Evolutionary conservation across 2,113 vertebrate species (phyloP).

Genomic region (Percina caprodes): DNA sequence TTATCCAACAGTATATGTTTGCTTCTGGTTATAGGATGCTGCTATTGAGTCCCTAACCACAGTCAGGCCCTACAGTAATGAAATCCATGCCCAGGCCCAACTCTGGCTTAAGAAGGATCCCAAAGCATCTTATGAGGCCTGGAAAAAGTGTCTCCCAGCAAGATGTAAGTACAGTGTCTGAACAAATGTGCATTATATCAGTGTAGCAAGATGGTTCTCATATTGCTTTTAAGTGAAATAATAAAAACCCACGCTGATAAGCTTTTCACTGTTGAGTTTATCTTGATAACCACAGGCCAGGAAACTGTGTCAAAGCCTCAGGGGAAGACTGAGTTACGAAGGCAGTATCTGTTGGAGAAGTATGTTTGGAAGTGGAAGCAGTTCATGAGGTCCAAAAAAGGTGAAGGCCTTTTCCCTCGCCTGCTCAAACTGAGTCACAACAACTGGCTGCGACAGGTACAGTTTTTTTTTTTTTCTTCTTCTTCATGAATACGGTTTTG

Average conservation of each 20-base stretch:
- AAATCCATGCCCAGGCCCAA: conserved; percentile 98
- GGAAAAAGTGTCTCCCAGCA: conserved; percentile 98
- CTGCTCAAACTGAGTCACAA: conserved; percentile 97
- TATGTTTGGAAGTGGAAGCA: conserved; percentile 99
- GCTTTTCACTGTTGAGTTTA: background rate
- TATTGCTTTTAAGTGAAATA: background rate
- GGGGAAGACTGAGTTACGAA: conserved; percentile 90
- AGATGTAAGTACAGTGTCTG: conserved; percentile 84
- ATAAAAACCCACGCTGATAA: background rate
- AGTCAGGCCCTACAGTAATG: conserved; percentile 97
- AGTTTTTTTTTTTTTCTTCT: background rate
- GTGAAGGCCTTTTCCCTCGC: conserved; percentile 89
- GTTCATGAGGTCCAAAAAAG: conserved; percentile 89
- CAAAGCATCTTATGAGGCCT: conserved; percentile 96
- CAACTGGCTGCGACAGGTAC: conserved; percentile 98
- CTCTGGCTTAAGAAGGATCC: conserved; percentile 99
- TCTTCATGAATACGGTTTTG: background rate
- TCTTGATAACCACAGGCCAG: conserved; percentile 69
- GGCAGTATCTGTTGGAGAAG: conserved; percentile 94
- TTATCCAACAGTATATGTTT: conserved; percentile 14
- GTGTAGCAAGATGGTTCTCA: background rate
- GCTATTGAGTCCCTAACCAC: conserved; percentile 95
- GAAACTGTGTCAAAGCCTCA: conserved; percentile 89
- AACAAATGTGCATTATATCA: background rate
- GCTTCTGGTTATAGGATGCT: conserved; percentile 85